Evolutionary conservation across 1,140 invertebrate species (phyloP), one percentile per base, ranked within the genome.

Genomic region (Hormaphis cornu): DNA sequence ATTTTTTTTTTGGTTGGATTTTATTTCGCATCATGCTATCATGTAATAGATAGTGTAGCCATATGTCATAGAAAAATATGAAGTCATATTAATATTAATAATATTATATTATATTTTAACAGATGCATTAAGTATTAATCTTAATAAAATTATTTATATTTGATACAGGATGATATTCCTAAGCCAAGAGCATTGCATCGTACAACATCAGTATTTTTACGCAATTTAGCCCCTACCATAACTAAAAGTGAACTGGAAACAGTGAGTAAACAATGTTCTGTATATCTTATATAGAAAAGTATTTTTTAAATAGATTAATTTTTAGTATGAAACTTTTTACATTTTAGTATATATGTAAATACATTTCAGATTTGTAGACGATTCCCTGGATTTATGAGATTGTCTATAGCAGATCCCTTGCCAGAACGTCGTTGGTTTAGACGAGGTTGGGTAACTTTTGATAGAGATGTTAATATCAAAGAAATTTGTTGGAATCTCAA

Each of bases 401-500:
- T 98, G 8, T 94, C 95, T 0, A 85, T 99, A 54, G 95, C 97
- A 1, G 97, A 99, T 81, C 97, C 97, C 1, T 85, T 96, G 74
- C 89, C 93, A 0, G 96, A 99, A 75, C 84, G 95, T 48, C 84
- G 93, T 42, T 99, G 96, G 88, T 91, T 94, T 78, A 85, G 97
- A 26, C 84, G 95, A 54, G 97, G 95, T 46, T 99, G 97, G 97
- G 95, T 98, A 5, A 98, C 97, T 1, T 99, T 98, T 80, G 89
- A 94, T 74, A 81, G 93, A 42, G 88, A 95, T 76, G 95, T 98
- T 8, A 98, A 98, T 77, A 98, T 99, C 71, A 98, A 98, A 78
- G 95, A 99, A 78, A 98, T 99, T 70, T 99, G 97, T 78, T 99
- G 95, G 95, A 95, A 93, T 78, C 83, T 99, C 10, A 98, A 98